Evolutionary conservation across 2,888 invertebrate genomes (phyloP).

Genomic region (Brenthis daphne): DNA sequence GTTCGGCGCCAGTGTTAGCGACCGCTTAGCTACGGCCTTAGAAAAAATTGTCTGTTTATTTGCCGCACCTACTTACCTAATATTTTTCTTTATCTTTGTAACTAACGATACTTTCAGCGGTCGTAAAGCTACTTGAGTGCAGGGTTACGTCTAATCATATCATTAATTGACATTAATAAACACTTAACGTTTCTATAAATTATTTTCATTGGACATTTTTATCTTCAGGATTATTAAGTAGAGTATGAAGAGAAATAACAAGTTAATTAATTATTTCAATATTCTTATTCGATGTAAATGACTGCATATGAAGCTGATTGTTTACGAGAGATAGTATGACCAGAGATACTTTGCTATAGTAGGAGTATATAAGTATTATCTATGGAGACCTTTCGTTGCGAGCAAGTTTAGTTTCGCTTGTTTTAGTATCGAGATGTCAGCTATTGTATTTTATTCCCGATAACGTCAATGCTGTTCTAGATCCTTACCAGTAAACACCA

Average conservation of each 20-base stretch:
- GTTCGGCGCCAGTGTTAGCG: conserved; percentile 65
- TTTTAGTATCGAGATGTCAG: conserved; percentile 38
- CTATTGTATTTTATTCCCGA: conserved; percentile 52
- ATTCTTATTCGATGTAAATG: background rate
- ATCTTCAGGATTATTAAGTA: conserved; percentile 19
- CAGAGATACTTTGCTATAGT: background rate
- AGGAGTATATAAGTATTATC: conserved; percentile 8
- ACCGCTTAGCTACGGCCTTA: conserved; percentile 46
- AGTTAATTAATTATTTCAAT: conserved; percentile 15
- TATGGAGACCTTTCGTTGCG: conserved; percentile 27
- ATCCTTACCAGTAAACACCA: conserved; percentile 64
- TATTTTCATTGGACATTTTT: conserved; percentile 29
- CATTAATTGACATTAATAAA: conserved; percentile 38
- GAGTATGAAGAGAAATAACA: conserved; percentile 16
- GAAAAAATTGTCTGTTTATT: conserved; percentile 36
- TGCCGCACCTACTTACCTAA: conserved; percentile 23
- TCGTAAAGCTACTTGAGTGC: conserved; percentile 29
- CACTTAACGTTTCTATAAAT: conserved; percentile 34
- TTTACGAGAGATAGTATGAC: conserved; percentile 2
- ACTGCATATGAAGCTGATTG: background rate
- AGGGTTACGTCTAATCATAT: conserved; percentile 39
- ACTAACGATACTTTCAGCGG: conserved; percentile 7
- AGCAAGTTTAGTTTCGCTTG: conserved; percentile 24
- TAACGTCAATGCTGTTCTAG: conserved; percentile 66
- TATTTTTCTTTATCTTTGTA: conserved; percentile 30